These are phyloP conservation scores for Betta splendens DNA, from an alignment of 2,797 vertebrate species.

Conservation along the genomic window DNA sequence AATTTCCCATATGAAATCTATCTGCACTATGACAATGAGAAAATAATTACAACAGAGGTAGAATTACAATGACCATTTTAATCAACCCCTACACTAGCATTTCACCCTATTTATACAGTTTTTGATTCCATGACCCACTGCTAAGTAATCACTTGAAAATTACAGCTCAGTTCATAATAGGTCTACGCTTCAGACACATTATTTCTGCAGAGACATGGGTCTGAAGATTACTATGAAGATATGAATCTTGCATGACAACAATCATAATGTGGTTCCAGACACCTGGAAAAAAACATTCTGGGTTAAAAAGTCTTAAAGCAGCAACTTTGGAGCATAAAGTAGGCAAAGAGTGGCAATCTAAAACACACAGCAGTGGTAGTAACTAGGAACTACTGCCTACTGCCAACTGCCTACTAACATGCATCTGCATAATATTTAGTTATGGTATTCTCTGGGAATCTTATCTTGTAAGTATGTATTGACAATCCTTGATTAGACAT, in stretches of 20 bases:
- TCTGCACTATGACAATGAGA: conserved; percentile 85
- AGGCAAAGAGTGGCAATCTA: conserved; percentile 23
- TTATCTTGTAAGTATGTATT: conserved; percentile 26
- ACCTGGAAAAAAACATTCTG: conserved; percentile 41
- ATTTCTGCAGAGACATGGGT: conserved; percentile 74
- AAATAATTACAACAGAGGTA: conserved; percentile 89
- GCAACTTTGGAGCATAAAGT: conserved; percentile 49
- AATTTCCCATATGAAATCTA: conserved; percentile 85
- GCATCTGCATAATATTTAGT: conserved; percentile 33
- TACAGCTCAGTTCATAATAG: conserved; percentile 82
- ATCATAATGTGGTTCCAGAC: conserved; percentile 66
- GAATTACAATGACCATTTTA: conserved; percentile 87
- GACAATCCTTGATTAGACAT: conserved; percentile 47
- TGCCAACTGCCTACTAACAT: conserved; percentile 17
- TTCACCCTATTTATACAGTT: conserved; percentile 88
- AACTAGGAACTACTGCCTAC: conserved; percentile 5
- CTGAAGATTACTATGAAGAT: conserved; percentile 76
- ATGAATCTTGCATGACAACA: conserved; percentile 80
- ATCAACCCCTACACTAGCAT: conserved; percentile 86
- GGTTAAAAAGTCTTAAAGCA: conserved; percentile 58
- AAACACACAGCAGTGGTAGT: no score
- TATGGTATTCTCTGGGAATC: conserved; percentile 37
- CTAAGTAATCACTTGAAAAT: conserved; percentile 90
- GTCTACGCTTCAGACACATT: conserved; percentile 76
- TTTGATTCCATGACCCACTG: conserved; percentile 86